Percentiles rank a stretch among this genome's conserved stretches.
phyloP scores from a whole-genome alignment of 2,888 invertebrate genomes.

The Pteria penguin region DNA sequence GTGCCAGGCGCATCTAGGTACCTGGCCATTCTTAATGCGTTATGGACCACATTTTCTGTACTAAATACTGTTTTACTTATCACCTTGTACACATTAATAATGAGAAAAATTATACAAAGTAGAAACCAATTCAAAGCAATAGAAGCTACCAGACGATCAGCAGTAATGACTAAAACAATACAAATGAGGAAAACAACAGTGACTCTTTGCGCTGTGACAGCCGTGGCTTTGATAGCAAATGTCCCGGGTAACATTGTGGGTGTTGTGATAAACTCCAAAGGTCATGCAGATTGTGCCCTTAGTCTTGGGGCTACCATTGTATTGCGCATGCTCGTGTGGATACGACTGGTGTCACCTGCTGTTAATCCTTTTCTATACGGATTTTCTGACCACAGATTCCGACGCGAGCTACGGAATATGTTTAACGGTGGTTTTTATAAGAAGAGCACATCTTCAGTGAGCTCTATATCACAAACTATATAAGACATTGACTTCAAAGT shows the following conservation, averaged over 20 bases:
- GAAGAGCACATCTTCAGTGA: neutral
- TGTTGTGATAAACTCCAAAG: neutral
- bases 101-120: slow-evolving; percentile 1
- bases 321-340: slow-evolving; percentile 1
- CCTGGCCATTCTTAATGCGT: neutral
- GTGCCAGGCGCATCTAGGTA: neutral
- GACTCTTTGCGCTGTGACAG: neutral
- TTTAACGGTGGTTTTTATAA: neutral
- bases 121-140: neutral
- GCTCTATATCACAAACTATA: neutral
- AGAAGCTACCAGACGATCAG: neutral
- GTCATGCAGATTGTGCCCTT: slow-evolving; percentile 2
- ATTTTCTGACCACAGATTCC: slow-evolving; percentile 14
- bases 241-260: slow-evolving; percentile 4
- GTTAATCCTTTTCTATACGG: slow-evolving; percentile 15
- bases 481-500: too few relatives aligned
- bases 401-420: neutral
- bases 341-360: slow-evolving; percentile 8
- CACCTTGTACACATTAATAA: neutral
- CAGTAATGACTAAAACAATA: neutral
- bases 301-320: neutral
- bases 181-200: slow-evolving; percentile 5
- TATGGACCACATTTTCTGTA: slow-evolving; percentile 7
- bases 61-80: neutral
- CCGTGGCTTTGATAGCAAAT: neutral